phyloP scores from a whole-genome alignment of 1,140 invertebrate species.

The Campoletis sonorensis region DNA sequence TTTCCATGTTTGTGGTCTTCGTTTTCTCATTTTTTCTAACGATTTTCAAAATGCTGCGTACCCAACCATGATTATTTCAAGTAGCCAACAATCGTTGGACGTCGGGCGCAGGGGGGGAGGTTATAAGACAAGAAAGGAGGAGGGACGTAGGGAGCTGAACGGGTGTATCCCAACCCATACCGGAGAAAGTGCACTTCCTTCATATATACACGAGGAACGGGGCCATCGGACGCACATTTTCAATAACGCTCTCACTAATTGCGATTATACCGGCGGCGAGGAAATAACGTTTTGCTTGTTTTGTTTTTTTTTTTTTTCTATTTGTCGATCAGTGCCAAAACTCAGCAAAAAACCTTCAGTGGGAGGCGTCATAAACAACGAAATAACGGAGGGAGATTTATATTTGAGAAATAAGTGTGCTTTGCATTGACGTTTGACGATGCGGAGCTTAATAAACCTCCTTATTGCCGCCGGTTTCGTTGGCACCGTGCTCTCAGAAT shows the following conservation, averaged over 20 bases:
- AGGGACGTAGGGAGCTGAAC: constrained; percentile 29
- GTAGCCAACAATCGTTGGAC: too few relatives aligned
- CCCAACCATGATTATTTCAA: not conserved
- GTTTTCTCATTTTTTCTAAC: too few relatives aligned
- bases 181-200: constrained; percentile 75
- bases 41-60: not conserved
- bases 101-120: constrained; percentile 54
- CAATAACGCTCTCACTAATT: constrained; percentile 67
- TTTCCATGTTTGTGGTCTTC: too few relatives aligned
- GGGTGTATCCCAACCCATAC: constrained; percentile 47
- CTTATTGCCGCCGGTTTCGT: constrained; percentile 51
- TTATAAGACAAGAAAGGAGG: constrained; percentile 25
- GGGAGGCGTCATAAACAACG: not conserved
- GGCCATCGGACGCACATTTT: constrained; percentile 70
- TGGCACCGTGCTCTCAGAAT: constrained; percentile 50
- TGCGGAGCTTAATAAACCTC: constrained; percentile 52
- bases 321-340: constrained; percentile 11
- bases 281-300: too few relatives aligned
- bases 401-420: constrained; percentile 14
- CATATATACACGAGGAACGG: constrained; percentile 68
- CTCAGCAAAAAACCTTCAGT: not conserved
- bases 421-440: not conserved
- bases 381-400: not conserved
- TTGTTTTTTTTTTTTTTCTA: constrained; percentile 22
- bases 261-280: constrained; percentile 51